Evolutionary conservation across 2,888 invertebrate species (phyloP).

Genomic region (Anoplius nigerrimus): DNA sequence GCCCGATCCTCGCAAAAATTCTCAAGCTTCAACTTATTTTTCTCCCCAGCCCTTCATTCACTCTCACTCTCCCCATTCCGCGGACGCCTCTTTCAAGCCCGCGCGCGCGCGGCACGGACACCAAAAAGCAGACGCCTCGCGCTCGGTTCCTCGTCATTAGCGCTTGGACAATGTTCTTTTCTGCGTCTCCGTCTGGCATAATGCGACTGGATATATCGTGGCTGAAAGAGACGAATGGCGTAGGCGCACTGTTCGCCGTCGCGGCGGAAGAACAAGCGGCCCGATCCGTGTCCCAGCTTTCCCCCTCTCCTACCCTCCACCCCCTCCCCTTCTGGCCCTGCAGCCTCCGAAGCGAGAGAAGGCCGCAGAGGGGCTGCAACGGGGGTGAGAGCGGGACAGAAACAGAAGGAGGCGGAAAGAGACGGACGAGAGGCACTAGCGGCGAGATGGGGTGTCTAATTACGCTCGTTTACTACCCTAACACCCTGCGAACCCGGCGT

Average conservation of each 20-base stretch:
- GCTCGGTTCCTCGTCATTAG: conserved; percentile 41
- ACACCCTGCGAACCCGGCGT: conserved; percentile 42
- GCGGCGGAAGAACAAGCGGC: conserved; percentile 6
- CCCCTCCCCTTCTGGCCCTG: too few species aligned
- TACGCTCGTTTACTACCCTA: conserved; percentile 58
- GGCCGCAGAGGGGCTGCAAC: conserved; percentile 23
- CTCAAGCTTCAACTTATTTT: too few species aligned
- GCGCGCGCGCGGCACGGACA: not conserved
- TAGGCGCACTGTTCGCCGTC: not conserved
- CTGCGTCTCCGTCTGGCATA: conserved; percentile 42
- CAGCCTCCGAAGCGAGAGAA: too few species aligned
- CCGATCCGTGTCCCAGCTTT: too few species aligned
- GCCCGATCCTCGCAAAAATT: too few species aligned
- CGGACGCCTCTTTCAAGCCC: too few species aligned
- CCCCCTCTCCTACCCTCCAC: too few species aligned
- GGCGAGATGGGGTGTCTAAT: conserved; percentile 57
- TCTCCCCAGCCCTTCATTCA: too few species aligned
- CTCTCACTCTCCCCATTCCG: too few species aligned
- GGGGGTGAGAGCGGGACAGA: conserved; percentile 33
- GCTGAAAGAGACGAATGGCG: conserved; percentile 52
- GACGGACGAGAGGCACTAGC: conserved; percentile 43
- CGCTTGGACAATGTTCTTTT: conserved; percentile 45
- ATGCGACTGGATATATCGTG: conserved; percentile 59
- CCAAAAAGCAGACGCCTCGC: not conserved
- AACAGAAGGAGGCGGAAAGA: conserved; percentile 5